These are phyloP conservation scores for Scartelaos histophorus DNA, from an alignment of 2,113 vertebrate species.

Conservation along the genomic window DNA sequence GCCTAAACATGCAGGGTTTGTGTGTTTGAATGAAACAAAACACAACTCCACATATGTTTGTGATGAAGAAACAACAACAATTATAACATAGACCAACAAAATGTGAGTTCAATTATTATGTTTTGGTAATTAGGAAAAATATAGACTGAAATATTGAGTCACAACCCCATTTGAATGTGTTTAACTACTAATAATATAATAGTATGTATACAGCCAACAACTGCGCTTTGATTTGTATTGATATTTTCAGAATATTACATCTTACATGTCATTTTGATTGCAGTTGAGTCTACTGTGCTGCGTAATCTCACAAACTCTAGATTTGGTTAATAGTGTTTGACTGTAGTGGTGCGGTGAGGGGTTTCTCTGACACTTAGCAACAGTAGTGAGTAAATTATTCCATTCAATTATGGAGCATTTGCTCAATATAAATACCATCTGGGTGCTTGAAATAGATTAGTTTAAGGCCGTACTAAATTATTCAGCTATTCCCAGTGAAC, in stretches of 20 bases:
- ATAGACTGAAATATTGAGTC: too few species aligned
- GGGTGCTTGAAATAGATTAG: slow-evolving; percentile 78
- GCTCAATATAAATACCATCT: slow-evolving; percentile 78
- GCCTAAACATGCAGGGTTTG: too few species aligned
- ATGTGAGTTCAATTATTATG: too few species aligned
- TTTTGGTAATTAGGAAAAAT: too few species aligned
- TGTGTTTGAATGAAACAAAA: too few species aligned
- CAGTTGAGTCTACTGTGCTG: slow-evolving; percentile 37
- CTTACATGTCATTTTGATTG: slow-evolving; percentile 26
- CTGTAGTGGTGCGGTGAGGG: slow-evolving; percentile 44
- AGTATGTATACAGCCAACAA: neutral
- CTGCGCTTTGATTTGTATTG: neutral
- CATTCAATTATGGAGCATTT: slow-evolving; percentile 76
- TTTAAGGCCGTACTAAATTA: slow-evolving; percentile 77
- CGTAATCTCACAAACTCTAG: slow-evolving; percentile 50
- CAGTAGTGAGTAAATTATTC: slow-evolving; percentile 76
- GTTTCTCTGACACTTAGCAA: slow-evolving; percentile 60
- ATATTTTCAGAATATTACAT: neutral
- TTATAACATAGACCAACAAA: too few species aligned
- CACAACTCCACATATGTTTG: too few species aligned
- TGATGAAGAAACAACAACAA: too few species aligned
- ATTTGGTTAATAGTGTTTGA: slow-evolving; percentile 55
- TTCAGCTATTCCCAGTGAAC: slow-evolving; percentile 75
- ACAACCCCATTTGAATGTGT: too few species aligned
- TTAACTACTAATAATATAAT: too few species aligned